These are phyloP conservation scores for Urocitellus parryii DNA, from an alignment of 2,113 vertebrate species.

Conservation along the genomic window DNA sequence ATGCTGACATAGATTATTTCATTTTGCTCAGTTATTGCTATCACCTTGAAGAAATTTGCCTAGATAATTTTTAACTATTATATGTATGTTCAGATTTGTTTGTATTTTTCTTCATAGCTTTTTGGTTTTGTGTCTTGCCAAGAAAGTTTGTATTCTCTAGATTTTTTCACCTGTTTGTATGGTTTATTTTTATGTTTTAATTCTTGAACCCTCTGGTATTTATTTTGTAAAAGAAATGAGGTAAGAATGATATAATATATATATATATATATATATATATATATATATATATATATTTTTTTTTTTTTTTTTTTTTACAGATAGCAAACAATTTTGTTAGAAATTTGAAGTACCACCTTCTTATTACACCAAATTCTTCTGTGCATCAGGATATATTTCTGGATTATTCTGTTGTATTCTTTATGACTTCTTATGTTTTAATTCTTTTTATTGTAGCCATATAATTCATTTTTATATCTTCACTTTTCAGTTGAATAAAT, in stretches of 20 bases:
- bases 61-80: slow-evolving; percentile 21
- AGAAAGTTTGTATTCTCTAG: background rate
- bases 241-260: background rate
- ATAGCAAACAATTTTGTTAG: background rate
- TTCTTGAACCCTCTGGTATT: background rate
- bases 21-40: background rate
- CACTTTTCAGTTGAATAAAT: slow-evolving; percentile 33
- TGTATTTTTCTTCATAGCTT: background rate
- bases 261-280: too few relatives aligned
- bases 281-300: too few relatives aligned
- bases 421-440: background rate
- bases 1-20: background rate
- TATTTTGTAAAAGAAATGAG: slow-evolving; percentile 50
- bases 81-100: background rate
- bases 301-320: background rate
- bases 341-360: background rate
- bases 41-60: background rate
- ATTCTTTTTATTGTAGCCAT: background rate
- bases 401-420: slow-evolving; percentile 13
- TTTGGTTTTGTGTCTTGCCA: slow-evolving; percentile 51
- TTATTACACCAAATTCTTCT: slow-evolving; percentile 14
- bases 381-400: background rate
- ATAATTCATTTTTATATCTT: slow-evolving; percentile 32
- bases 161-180: slow-evolving; percentile 38
- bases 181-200: slow-evolving; percentile 16